phyloP scores from a whole-genome alignment of 2,113 vertebrate genomes.

The Trematomus loennbergii region DNA sequence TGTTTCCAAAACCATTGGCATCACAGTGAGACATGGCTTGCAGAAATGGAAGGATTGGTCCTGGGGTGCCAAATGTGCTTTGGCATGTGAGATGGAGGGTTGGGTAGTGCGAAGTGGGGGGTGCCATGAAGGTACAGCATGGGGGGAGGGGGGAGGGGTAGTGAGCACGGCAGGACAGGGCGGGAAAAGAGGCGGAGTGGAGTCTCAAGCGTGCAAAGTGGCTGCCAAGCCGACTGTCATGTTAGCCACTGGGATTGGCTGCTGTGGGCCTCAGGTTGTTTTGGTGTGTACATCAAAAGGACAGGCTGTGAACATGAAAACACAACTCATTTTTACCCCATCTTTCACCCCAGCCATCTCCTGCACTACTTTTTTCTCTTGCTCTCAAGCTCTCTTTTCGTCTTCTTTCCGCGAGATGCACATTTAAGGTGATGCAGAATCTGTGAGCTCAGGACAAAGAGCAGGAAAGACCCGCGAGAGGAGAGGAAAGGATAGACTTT shows the following conservation, averaged over 20 bases:
- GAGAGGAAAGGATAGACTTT: conserved; percentile 41
- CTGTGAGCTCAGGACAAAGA: conserved; percentile 74
- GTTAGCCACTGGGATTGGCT: conserved; percentile 76
- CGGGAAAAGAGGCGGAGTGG: conserved; percentile 67
- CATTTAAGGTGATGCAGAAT: conserved; percentile 67
- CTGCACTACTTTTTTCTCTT: conserved; percentile 45
- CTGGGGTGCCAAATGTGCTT: conserved; percentile 72
- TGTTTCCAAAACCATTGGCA: conserved; percentile 78
- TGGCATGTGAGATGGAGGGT: conserved; percentile 71
- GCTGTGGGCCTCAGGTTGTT: conserved; percentile 81
- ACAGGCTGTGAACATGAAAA: conserved; percentile 80
- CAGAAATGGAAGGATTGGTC: conserved; percentile 68
- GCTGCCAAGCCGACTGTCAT: conserved; percentile 81
- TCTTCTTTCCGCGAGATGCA: conserved; percentile 59
- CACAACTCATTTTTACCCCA: conserved; percentile 64
- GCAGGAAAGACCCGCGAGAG: conserved; percentile 50
- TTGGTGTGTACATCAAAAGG: conserved; percentile 81
- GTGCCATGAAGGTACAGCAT: conserved; percentile 44
- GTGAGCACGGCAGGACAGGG: conserved; percentile 67
- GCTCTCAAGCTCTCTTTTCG: conserved; percentile 58
- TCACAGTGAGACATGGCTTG: conserved; percentile 65
- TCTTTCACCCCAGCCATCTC: conserved; percentile 50
- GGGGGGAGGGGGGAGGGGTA: conserved; percentile 53
- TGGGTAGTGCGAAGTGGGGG: conserved; percentile 57
- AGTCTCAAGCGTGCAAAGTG: conserved; percentile 54